Evolutionary conservation across 2,888 invertebrate species (phyloP).

Genomic region (Drosophila ochracea): DNA sequence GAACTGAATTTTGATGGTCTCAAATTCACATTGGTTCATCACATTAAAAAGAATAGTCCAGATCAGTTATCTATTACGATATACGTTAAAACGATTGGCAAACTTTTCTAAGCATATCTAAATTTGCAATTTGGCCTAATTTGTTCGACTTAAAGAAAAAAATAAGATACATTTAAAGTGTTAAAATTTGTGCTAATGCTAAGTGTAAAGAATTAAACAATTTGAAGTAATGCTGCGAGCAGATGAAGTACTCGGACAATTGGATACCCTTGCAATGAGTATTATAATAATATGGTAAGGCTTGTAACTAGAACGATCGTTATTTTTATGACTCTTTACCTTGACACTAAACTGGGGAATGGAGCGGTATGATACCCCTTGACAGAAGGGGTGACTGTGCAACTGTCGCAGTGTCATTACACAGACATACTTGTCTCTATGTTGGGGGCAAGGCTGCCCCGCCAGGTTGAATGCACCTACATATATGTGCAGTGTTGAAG

Average conservation of each 20-base stretch:
- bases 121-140: not conserved
- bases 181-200: not conserved
- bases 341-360: not conserved
- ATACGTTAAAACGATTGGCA: not conserved
- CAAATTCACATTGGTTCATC: not conserved
- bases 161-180: not conserved
- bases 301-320: not conserved
- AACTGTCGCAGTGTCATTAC: not conserved
- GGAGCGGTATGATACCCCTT: not conserved
- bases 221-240: not conserved
- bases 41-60: not conserved
- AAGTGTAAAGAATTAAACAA: not conserved
- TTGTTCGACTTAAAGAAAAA: not conserved
- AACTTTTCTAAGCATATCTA: not conserved
- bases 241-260: not conserved
- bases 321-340: not conserved
- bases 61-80: not conserved
- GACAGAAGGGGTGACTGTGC: not conserved
- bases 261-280: not conserved
- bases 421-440: conserved; percentile 30
- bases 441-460: conserved; percentile 13
- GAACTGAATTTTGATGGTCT: not conserved
- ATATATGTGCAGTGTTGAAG: not conserved
- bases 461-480: conserved; percentile 65
- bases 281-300: not conserved